Evolutionary conservation across 2,888 invertebrate genomes (phyloP).

Genomic region (Eupithecia dodoneata): DNA sequence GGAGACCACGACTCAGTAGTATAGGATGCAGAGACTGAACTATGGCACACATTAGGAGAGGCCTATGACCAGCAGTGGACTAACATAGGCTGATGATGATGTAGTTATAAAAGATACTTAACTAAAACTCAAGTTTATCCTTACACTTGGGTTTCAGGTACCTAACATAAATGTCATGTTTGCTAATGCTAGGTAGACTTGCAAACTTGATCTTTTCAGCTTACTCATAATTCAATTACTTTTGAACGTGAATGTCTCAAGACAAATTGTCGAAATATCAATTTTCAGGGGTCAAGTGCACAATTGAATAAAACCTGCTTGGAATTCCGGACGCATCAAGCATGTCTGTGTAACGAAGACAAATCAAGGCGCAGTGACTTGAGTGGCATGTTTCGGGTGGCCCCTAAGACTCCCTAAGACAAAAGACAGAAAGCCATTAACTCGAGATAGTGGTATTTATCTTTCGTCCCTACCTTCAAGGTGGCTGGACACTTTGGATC

Average conservation of each 20-base stretch:
- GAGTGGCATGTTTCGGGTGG: slow-evolving; percentile 62
- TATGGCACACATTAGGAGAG: no score
- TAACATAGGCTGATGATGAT: no score
- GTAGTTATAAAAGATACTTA: no score
- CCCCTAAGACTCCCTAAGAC: slow-evolving; percentile 59
- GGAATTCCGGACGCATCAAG: slow-evolving; percentile 63
- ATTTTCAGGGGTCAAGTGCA: background rate
- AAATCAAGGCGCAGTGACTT: slow-evolving; percentile 74
- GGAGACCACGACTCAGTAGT: no score
- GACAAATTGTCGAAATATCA: background rate
- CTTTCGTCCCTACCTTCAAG: slow-evolving; percentile 58
- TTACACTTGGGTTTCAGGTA: no score
- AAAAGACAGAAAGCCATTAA: slow-evolving; percentile 76
- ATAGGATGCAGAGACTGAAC: no score
- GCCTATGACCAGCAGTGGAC: no score
- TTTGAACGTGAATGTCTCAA: background rate
- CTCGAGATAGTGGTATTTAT: slow-evolving; percentile 78
- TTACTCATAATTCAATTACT: no score
- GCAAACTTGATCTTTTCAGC: no score
- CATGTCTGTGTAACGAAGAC: slow-evolving; percentile 79
- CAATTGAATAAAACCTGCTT: slow-evolving; percentile 43
- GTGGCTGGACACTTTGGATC: slow-evolving; percentile 67
- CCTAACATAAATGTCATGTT: no score
- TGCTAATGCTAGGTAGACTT: no score
- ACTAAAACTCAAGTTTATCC: no score